Conservation (phyloP, 1,140 invertebrate genomes). For the Acromyrmex echinatior region DNA sequence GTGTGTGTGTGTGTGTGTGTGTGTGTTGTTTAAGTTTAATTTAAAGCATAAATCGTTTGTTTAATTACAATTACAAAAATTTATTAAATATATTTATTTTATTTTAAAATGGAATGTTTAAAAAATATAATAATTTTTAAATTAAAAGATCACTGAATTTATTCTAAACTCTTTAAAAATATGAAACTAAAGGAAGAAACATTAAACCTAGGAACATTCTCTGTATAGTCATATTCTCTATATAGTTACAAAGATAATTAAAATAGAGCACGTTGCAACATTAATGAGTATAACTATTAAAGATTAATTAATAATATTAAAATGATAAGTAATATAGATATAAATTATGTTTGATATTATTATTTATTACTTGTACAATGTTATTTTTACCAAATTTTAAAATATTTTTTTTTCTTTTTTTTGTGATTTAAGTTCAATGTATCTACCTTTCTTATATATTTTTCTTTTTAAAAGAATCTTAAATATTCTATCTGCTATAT, state of each 20-base stretch:
- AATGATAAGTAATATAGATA: not conserved
- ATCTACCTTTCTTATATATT: not conserved
- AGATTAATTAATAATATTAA: not conserved
- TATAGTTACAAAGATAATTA: not conserved
- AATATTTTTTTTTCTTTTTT: not conserved
- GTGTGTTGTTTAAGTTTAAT: not conserved
- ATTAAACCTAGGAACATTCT: not conserved
- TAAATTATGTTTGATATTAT: not conserved
- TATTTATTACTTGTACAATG: not conserved
- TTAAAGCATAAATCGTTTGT: not conserved
- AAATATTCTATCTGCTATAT: not conserved
- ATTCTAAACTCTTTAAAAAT: not conserved
- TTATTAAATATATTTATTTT: not conserved
- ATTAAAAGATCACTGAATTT: not conserved
- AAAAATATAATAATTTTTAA: not conserved
- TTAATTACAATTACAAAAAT: not conserved
- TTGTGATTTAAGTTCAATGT: not conserved
- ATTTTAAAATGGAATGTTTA: not conserved
- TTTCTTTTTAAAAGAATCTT: not conserved
- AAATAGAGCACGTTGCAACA: not conserved
- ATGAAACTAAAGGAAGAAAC: not conserved
- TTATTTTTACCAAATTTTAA: not conserved
- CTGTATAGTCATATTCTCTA: not conserved
- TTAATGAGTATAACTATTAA: not conserved
- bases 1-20: too few relatives aligned